Evolutionary conservation across 2,888 invertebrate species (phyloP).

Genomic region (Marasmarcha lunaedactyla): DNA sequence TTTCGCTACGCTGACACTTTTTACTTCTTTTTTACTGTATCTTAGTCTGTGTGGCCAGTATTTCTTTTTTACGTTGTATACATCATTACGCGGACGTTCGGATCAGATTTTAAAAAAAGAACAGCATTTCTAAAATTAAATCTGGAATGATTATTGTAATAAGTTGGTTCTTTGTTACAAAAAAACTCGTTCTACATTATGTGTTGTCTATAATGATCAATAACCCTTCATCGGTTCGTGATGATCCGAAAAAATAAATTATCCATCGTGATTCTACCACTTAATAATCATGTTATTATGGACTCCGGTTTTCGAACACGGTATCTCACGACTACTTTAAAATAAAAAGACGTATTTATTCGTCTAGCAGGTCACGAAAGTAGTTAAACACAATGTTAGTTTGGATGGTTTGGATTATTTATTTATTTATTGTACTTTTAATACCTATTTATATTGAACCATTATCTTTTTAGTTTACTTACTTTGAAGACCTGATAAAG

Average conservation of each 20-base stretch:
- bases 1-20: constrained; percentile 35
- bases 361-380: background rate
- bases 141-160: constrained; percentile 31
- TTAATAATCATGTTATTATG: constrained; percentile 53
- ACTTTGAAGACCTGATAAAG: too few relatives aligned
- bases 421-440: background rate
- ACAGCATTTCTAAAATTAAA: constrained; percentile 1
- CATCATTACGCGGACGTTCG: constrained; percentile 40
- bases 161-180: constrained; percentile 32
- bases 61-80: constrained; percentile 28
- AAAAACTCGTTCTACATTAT: constrained; percentile 35
- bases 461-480: too few relatives aligned
- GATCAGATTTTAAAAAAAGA: background rate
- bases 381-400: background rate
- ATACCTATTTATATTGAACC: too few relatives aligned
- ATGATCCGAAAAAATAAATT: constrained; percentile 44
- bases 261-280: constrained; percentile 60
- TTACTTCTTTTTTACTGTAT: constrained; percentile 16
- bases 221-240: constrained; percentile 55
- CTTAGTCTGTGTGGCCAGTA: constrained; percentile 16
- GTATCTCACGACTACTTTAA: constrained; percentile 68
- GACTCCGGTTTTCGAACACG: constrained; percentile 19
- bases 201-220: constrained; percentile 61
- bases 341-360: constrained; percentile 32
- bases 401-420: background rate